Conservation (phyloP, 2,797 vertebrate genomes). For the Characodon lateralis region DNA sequence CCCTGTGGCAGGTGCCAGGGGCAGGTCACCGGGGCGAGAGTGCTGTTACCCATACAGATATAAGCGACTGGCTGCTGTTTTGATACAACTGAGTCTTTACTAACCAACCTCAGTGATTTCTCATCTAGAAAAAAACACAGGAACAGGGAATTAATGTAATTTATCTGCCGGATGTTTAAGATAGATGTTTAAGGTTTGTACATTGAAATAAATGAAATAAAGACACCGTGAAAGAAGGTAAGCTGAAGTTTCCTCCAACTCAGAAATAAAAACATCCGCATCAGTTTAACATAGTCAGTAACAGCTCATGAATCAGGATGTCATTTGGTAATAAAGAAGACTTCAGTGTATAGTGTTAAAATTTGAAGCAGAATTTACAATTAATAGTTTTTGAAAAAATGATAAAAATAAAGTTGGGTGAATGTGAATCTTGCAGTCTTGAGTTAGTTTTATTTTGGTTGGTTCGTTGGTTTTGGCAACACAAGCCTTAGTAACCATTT, state of each 20-base stretch:
- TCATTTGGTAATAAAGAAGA: not conserved
- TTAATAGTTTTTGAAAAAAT: not conserved
- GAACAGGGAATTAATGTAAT: not conserved
- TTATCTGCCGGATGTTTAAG: not conserved
- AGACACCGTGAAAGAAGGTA: not conserved
- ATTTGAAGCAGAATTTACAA: not conserved
- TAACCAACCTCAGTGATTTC: conserved; percentile 26
- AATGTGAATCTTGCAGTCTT: not conserved
- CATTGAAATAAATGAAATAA: not conserved
- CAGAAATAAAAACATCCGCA: not conserved
- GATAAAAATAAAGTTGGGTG: not conserved
- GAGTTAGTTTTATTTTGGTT: not conserved
- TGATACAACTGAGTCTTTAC: conserved; percentile 15
- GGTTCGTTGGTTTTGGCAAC: not conserved
- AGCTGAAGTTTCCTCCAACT: not conserved
- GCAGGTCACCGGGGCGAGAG: conserved; percentile 63
- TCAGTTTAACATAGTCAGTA: not conserved
- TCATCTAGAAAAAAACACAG: conserved; percentile 5
- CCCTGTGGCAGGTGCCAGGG: conserved; percentile 62
- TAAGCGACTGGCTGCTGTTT: conserved; percentile 62
- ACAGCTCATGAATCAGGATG: not conserved
- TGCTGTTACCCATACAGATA: conserved; percentile 55
- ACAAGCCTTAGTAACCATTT: not conserved
- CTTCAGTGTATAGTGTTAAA: not conserved
- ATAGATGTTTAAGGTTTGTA: not conserved